phyloP scores from a whole-genome alignment of 2,888 invertebrate species.

The Oscheius myriophilus region DNA sequence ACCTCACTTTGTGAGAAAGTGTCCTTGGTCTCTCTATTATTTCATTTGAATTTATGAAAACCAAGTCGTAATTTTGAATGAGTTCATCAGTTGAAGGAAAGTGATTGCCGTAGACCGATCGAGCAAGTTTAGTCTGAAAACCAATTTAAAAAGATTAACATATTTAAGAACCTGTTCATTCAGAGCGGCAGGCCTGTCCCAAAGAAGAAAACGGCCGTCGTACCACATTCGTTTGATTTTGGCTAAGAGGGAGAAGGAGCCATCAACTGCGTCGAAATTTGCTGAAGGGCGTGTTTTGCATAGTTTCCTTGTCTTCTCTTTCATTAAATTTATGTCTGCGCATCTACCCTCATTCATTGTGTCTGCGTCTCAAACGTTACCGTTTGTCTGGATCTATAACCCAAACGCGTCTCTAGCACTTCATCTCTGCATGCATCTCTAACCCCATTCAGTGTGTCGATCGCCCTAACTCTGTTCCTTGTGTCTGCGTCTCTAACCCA shows the following conservation, averaged over 20 bases:
- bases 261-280: constrained; percentile 24
- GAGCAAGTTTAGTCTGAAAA: constrained; percentile 22
- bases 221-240: constrained; percentile 19
- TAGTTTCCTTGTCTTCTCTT: not conserved
- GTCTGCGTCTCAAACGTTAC: too few species aligned
- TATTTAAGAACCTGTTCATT: constrained; percentile 10
- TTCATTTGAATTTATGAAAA: constrained; percentile 62
- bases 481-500: too few species aligned
- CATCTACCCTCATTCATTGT: too few species aligned
- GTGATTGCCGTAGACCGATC: constrained; percentile 17
- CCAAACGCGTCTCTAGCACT: too few species aligned
- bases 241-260: constrained; percentile 4
- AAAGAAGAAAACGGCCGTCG: constrained; percentile 5
- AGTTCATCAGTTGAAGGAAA: constrained; percentile 16
- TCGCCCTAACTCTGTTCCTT: too few species aligned
- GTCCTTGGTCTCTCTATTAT: constrained; percentile 58
- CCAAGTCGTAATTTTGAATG: constrained; percentile 23
- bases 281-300: constrained; percentile 2
- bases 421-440: too few species aligned
- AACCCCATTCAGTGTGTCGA: too few species aligned
- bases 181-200: constrained; percentile 12
- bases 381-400: too few species aligned
- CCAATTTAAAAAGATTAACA: too few species aligned
- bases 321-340: not conserved
- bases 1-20: constrained; percentile 50